Conservation (phyloP, 2,888 invertebrate species). For the Trissoscelio sp. region DNA sequence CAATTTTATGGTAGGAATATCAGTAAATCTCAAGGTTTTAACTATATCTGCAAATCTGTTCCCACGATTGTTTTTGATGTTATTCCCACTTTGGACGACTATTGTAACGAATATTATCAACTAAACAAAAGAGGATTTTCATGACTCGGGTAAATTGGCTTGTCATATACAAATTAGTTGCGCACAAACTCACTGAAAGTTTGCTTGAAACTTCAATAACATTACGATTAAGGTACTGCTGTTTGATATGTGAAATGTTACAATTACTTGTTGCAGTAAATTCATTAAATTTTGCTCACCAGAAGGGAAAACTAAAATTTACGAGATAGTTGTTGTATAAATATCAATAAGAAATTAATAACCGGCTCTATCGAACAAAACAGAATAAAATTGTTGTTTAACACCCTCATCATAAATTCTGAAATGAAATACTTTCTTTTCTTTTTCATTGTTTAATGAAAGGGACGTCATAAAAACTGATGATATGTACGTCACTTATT, state of each 20-base stretch:
- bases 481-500: too few relatives aligned
- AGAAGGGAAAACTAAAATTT: neutral
- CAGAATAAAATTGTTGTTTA: too few relatives aligned
- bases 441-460: too few relatives aligned
- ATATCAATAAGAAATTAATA: too few relatives aligned
- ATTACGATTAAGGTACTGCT: slow-evolving; percentile 1
- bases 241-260: neutral
- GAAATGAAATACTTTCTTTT: too few relatives aligned
- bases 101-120: slow-evolving; percentile 8
- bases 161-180: slow-evolving; percentile 22
- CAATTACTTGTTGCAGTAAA: neutral
- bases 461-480: too few relatives aligned
- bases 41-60: too few relatives aligned
- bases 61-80: slow-evolving; percentile 6
- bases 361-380: too few relatives aligned
- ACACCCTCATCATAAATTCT: too few relatives aligned
- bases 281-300: neutral
- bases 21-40: too few relatives aligned
- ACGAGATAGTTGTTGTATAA: too few relatives aligned
- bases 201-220: neutral
- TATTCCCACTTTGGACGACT: neutral
- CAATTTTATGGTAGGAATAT: too few relatives aligned
- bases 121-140: slow-evolving; percentile 3
- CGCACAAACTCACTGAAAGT: neutral
- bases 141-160: slow-evolving; percentile 5